Conservation (phyloP, 2,888 invertebrate species). For the Onchidella celtica region DNA sequence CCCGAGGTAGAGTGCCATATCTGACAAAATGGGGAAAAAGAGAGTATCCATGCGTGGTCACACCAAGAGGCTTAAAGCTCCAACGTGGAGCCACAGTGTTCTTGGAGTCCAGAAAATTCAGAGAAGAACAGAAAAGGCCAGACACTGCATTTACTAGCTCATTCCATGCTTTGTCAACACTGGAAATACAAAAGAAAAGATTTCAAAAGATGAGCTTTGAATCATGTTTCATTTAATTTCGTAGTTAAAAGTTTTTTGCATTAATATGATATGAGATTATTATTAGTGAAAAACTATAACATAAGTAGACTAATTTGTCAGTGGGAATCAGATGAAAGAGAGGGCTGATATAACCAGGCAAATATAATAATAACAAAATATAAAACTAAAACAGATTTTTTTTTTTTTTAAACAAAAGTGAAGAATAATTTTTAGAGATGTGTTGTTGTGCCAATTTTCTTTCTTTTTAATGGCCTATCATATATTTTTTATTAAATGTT, state of each 20-base stretch:
- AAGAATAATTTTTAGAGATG: background rate
- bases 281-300: too few species aligned
- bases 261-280: too few species aligned
- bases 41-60: constrained; percentile 83
- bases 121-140: constrained; percentile 96
- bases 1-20: constrained; percentile 95
- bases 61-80: constrained; percentile 89
- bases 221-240: too few species aligned
- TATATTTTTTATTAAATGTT: too few species aligned
- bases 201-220: background rate
- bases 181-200: constrained; percentile 69
- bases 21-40: constrained; percentile 69
- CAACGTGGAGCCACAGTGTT: constrained; percentile 89
- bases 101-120: constrained; percentile 94
- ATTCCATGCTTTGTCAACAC: constrained; percentile 91
- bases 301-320: too few species aligned
- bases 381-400: too few species aligned
- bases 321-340: too few species aligned
- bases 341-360: too few species aligned
- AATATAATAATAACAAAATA: too few species aligned
- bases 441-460: background rate
- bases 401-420: background rate
- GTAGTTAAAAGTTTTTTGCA: too few species aligned
- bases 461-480: background rate
- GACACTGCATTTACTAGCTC: constrained; percentile 93